Evolutionary conservation across 1,140 invertebrate genomes (phyloP).

Genomic region (Eufriesea mexicana): DNA sequence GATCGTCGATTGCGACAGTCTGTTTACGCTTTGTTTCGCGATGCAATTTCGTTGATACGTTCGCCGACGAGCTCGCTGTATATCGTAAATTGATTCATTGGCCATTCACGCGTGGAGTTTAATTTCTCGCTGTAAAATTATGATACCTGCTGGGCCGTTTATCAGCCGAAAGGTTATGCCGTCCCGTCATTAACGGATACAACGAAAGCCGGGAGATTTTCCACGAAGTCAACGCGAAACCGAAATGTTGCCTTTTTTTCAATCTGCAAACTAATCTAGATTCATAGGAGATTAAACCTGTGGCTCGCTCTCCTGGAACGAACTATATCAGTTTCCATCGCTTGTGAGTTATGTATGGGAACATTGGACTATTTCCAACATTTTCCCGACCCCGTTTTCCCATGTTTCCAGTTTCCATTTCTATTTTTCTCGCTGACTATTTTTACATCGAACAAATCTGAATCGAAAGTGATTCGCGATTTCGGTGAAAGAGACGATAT

Average conservation of each 20-base stretch:
- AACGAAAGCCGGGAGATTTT: too few species aligned
- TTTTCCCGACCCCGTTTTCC: neutral
- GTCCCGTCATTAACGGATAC: neutral
- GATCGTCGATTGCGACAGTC: too few species aligned
- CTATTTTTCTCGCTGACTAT: neutral
- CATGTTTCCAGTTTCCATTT: too few species aligned
- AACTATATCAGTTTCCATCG: slow-evolving; percentile 20
- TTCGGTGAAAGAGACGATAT: too few species aligned
- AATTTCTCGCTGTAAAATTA: neutral
- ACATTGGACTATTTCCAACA: neutral
- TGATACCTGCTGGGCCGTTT: neutral
- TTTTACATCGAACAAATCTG: neutral
- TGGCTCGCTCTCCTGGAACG: neutral
- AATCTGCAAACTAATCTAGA: slow-evolving; percentile 20
- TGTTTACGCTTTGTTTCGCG: neutral
- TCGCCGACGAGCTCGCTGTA: neutral
- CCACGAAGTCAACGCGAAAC: neutral
- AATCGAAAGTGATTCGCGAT: neutral
- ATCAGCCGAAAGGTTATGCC: neutral
- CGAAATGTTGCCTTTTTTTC: neutral
- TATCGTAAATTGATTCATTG: slow-evolving; percentile 18
- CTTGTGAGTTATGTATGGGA: slow-evolving; percentile 12
- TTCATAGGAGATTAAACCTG: slow-evolving; percentile 33
- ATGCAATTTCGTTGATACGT: neutral
- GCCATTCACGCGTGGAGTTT: neutral